These are phyloP conservation scores for Leptopilina drosophilae DNA, from an alignment of 2,888 invertebrate species.

Conservation along the genomic window DNA sequence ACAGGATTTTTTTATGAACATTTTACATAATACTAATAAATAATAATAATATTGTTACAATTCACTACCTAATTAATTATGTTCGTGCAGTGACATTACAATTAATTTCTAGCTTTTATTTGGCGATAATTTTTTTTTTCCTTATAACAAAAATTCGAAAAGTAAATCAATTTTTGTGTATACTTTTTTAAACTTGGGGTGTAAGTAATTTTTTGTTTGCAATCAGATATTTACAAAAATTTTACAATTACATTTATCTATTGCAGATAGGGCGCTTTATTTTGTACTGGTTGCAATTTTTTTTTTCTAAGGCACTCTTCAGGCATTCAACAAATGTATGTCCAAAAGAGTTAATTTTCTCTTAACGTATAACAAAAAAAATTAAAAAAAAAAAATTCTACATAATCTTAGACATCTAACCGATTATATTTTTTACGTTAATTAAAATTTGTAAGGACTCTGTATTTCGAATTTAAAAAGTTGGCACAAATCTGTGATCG, in stretches of 20 bases:
- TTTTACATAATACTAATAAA: slow-evolving; percentile 11
- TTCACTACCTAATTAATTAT: background rate
- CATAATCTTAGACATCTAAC: slow-evolving; percentile 3
- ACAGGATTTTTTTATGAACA: slow-evolving; percentile 2
- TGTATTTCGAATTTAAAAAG: background rate
- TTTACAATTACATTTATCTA: background rate
- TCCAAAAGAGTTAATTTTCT: slow-evolving; percentile 22
- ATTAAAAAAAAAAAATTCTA: background rate
- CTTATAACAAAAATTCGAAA: background rate
- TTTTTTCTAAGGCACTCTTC: slow-evolving; percentile 22
- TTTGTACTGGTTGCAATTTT: slow-evolving; percentile 35
- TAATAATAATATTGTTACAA: slow-evolving; percentile 2
- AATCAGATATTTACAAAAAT: slow-evolving; percentile 8
- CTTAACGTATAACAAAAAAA: background rate
- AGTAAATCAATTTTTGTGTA: background rate
- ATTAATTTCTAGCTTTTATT: background rate
- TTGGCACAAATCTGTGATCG: slow-evolving; percentile 6
- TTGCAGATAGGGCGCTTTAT: slow-evolving; percentile 4
- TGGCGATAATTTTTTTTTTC: background rate
- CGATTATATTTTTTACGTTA: slow-evolving; percentile 1
- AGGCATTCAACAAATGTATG: slow-evolving; percentile 23
- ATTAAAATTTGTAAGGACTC: background rate
- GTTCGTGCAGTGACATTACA: slow-evolving; percentile 1
- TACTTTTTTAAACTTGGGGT: background rate
- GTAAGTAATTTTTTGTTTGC: background rate